Percentiles rank a stretch among this genome's conserved stretches.
These are phyloP conservation scores for Myrmecophaga tridactyla DNA, from an alignment of 2,113 vertebrate genomes.

Conservation along the genomic window DNA sequence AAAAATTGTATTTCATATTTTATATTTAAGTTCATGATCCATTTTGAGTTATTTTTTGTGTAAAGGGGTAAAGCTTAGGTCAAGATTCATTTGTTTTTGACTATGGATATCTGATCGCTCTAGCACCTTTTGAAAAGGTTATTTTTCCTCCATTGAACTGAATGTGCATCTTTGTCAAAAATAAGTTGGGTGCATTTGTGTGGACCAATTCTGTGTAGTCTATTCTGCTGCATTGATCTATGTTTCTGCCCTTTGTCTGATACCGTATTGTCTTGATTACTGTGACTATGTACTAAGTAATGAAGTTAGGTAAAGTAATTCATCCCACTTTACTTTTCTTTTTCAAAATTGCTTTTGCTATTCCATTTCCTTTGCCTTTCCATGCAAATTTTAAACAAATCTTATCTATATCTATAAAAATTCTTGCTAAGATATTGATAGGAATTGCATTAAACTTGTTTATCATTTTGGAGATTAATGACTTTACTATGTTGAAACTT, in stretches of 20 bases:
- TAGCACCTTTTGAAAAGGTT: not conserved
- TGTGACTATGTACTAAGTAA: not conserved
- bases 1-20: not conserved
- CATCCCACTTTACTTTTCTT: too few relatives aligned
- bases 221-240: not conserved
- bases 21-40: not conserved
- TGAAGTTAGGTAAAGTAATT: too few relatives aligned
- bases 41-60: not conserved
- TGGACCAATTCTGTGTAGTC: not conserved
- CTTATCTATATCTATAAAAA: too few relatives aligned
- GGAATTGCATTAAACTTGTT: too few relatives aligned
- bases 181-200: not conserved
- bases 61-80: not conserved
- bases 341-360: too few relatives aligned
- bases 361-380: not conserved
- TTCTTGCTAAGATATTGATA: too few relatives aligned
- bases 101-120: not conserved
- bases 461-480: too few relatives aligned
- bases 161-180: not conserved
- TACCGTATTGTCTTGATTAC: not conserved
- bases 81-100: not conserved
- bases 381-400: too few relatives aligned
- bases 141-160: not conserved
- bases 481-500: too few relatives aligned
- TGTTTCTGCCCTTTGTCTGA: not conserved